Evolutionary conservation across 2,113 vertebrate species (phyloP).

Genomic region (Rhinoderma darwinii): DNA sequence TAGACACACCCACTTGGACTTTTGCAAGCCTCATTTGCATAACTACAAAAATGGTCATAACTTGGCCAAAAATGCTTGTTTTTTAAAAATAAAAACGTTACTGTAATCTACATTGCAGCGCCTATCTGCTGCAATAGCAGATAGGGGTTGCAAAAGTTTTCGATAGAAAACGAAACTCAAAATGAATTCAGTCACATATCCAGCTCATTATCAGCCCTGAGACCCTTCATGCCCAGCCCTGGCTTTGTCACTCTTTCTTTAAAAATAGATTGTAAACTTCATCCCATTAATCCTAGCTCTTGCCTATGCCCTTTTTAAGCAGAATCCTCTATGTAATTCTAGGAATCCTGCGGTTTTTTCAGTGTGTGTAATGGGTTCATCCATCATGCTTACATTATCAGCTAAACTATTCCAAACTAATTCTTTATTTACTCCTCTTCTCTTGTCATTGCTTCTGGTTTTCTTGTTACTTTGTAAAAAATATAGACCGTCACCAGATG

Average conservation of each 20-base stretch:
- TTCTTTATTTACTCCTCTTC: neutral
- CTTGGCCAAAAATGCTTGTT: too few relatives aligned
- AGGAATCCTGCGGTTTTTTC: slow-evolving; percentile 18
- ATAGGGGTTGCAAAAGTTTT: neutral
- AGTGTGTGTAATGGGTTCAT: slow-evolving; percentile 20
- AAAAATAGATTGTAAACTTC: slow-evolving; percentile 6
- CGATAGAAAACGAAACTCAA: neutral
- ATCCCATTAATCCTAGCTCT: slow-evolving; percentile 1
- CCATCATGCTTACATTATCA: slow-evolving; percentile 5
- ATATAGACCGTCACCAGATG: neutral
- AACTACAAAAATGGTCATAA: too few relatives aligned
- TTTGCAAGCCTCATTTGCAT: too few relatives aligned
- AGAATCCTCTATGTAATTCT: slow-evolving; percentile 10
- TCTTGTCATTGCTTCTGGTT: neutral
- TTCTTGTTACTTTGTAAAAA: neutral
- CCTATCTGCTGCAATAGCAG: too few relatives aligned
- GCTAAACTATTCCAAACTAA: neutral
- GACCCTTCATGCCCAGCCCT: neutral
- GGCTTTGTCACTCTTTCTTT: neutral
- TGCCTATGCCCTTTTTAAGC: slow-evolving; percentile 27
- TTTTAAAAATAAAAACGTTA: too few relatives aligned
- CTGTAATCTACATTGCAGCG: too few relatives aligned
- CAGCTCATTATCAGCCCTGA: neutral
- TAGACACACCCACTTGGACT: too few relatives aligned
- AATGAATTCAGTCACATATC: neutral